These are phyloP conservation scores for Scomberomorus guttatus DNA, from an alignment of 2,797 vertebrate species.

Conservation along the genomic window DNA sequence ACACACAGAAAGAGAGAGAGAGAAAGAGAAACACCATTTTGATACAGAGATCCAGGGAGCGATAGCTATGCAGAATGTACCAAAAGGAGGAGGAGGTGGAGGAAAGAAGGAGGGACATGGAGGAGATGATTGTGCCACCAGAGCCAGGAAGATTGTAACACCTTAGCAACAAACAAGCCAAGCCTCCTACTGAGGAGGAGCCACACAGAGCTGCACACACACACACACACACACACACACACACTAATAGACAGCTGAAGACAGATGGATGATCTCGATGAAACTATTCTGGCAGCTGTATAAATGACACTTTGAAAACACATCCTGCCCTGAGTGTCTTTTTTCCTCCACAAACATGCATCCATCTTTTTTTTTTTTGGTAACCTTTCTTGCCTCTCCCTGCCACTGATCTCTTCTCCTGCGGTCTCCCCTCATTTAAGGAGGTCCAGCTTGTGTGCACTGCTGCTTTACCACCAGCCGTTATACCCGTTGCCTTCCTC, in stretches of 20 bases:
- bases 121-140: slow-evolving; percentile 73
- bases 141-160: slow-evolving; percentile 83
- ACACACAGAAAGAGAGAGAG: neutral
- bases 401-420: slow-evolving; percentile 45
- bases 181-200: slow-evolving; percentile 80
- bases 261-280: slow-evolving; percentile 54
- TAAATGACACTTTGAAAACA: slow-evolving; percentile 33
- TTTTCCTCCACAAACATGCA: slow-evolving; percentile 20
- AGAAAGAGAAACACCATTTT: slow-evolving; percentile 46
- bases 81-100: slow-evolving; percentile 37
- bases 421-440: slow-evolving; percentile 50
- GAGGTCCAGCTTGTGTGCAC: slow-evolving; percentile 54
- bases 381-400: slow-evolving; percentile 17
- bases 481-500: slow-evolving; percentile 33
- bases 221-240: slow-evolving; percentile 15
- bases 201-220: slow-evolving; percentile 50
- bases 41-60: slow-evolving; percentile 44
- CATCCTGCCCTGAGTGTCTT: neutral
- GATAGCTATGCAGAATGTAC: slow-evolving; percentile 55
- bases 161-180: slow-evolving; percentile 88
- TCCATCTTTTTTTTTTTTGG: slow-evolving; percentile 25
- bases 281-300: slow-evolving; percentile 51
- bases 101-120: slow-evolving; percentile 53
- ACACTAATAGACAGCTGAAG: slow-evolving; percentile 49
- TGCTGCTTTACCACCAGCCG: slow-evolving; percentile 69